These are phyloP conservation scores for Hydrotaea cyrtoneurina DNA, from an alignment of 2,888 invertebrate genomes.

Conservation along the genomic window DNA sequence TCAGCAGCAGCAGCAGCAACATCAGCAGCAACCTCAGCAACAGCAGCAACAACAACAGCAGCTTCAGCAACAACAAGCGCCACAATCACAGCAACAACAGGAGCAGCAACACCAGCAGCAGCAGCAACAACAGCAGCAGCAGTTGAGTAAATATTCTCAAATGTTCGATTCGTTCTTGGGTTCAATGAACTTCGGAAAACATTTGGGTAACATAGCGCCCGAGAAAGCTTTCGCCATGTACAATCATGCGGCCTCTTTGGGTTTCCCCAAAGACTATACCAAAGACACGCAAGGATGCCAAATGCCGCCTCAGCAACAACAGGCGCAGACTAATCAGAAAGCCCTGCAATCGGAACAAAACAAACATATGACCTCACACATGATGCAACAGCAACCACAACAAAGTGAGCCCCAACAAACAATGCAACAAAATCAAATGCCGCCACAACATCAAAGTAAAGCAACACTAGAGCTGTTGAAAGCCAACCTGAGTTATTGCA, in stretches of 20 bases:
- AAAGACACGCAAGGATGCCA: conserved; percentile 73
- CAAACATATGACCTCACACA: conserved; percentile 66
- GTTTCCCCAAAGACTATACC: conserved; percentile 78
- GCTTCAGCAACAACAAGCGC: conserved; percentile 57
- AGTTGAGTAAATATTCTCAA: conserved; percentile 76
- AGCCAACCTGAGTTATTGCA: conserved; percentile 62
- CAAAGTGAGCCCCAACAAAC: conserved; percentile 66
- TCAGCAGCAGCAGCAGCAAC: conserved; percentile 52
- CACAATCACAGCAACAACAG: conserved; percentile 62
- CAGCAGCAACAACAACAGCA: conserved; percentile 55
- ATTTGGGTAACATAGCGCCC: conserved; percentile 77
- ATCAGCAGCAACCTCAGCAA: conserved; percentile 55
- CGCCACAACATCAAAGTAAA: conserved; percentile 66
- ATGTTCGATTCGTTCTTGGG: conserved; percentile 80
- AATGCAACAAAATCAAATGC: conserved; percentile 59
- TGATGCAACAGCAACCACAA: conserved; percentile 69
- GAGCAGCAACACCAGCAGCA: conserved; percentile 68
- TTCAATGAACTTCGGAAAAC: conserved; percentile 78
- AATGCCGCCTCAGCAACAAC: conserved; percentile 66
- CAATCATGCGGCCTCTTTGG: conserved; percentile 80
- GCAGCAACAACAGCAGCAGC: conserved; percentile 69
- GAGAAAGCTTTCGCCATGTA: conserved; percentile 81
- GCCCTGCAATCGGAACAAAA: conserved; percentile 64
- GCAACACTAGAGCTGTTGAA: conserved; percentile 61
- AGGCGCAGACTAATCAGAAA: conserved; percentile 61